A percentile compares a stretch with the other conserved stretches of the same genome.
phyloP scores from a whole-genome alignment of 2,113 vertebrate species.

The Microcebus griseorufus region DNA sequence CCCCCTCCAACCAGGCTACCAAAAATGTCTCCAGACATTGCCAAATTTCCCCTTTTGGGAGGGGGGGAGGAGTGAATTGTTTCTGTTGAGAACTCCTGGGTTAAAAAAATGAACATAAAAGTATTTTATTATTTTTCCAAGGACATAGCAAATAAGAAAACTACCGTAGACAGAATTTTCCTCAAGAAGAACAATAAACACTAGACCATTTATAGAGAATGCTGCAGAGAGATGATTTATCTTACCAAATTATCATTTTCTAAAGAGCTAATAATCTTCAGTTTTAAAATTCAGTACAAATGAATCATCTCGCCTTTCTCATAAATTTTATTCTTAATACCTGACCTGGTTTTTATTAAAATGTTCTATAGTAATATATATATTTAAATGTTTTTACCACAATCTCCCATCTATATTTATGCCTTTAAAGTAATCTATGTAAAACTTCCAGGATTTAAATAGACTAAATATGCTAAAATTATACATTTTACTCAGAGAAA shows the following conservation, averaged over 20 bases:
- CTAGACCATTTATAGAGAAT: not conserved
- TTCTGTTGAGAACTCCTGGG: not conserved
- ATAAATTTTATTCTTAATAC: slow-evolving; percentile 43
- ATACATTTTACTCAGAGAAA: not conserved
- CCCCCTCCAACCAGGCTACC: not conserved
- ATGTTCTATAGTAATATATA: not conserved
- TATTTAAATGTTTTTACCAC: slow-evolving; percentile 15
- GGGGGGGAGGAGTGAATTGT: not conserved
- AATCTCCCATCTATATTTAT: not conserved
- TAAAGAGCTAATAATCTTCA: slow-evolving; percentile 45
- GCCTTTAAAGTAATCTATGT: slow-evolving; percentile 27
- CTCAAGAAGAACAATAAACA: not conserved
- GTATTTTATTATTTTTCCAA: not conserved
- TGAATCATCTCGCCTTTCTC: not conserved
- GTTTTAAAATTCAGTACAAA: slow-evolving; percentile 49
- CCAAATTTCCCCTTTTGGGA: too few relatives aligned
- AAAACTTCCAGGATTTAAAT: slow-evolving; percentile 38
- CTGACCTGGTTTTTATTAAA: slow-evolving; percentile 45
- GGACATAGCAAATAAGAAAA: not conserved
- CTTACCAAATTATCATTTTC: slow-evolving; percentile 28
- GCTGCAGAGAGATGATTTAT: slow-evolving; percentile 30
- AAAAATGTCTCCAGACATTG: not conserved
- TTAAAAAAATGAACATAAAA: not conserved
- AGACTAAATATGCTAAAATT: slow-evolving; percentile 16
- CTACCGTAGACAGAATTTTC: not conserved